Evolutionary conservation across 2,797 vertebrate genomes (phyloP), one percentile per base, ranked within the genome.

Genomic region (Melanotaenia boesemani): DNA sequence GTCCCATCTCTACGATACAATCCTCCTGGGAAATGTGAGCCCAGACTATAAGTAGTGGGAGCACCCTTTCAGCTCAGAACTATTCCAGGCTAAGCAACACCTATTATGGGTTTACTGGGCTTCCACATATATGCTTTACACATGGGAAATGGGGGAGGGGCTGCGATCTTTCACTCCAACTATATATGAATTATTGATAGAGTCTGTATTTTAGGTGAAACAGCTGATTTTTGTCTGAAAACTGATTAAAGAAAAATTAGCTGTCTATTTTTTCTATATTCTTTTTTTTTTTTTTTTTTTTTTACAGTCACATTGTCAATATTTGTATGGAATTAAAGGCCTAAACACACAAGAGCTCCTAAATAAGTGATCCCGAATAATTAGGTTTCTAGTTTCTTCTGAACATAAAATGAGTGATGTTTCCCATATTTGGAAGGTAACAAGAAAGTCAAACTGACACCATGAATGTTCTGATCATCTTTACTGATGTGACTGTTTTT

Each of bases 71-170:
- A 80, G 63, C 77, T 79, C 74, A 16, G 44, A 60, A 79, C 84
- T 88, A 84, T 88, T 88, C 83, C 73, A 81, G 84, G 79, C 86
- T 63, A 62, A 65, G 87, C 50, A 30, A 67, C 79, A 69, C 74
- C 84, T 86, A 76, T 83, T 82, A 84, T 82, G 74, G 79, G 63
- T 79, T 68, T 79, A 55, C 79, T 56, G 66, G 69, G 75, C 67
- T 24, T 70, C 80, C 78, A 70, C 70, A 80, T 84, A 74, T 72
- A 79, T 79, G 73, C 70, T 36, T 74, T 65, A 78, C 70, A 78
- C 48, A 63, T 30, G 50, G 57, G 34, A 10, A 22, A 8, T 61
- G 52, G n/a, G 58, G 68, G 56, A 46, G 36, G 30, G 39, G 46
- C 59, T 2, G 36, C 48, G 20, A 34, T 58, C 32, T 76, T 58